Evolutionary conservation across 2,888 invertebrate species (phyloP).

Genomic region (Cantharis rufa): DNA sequence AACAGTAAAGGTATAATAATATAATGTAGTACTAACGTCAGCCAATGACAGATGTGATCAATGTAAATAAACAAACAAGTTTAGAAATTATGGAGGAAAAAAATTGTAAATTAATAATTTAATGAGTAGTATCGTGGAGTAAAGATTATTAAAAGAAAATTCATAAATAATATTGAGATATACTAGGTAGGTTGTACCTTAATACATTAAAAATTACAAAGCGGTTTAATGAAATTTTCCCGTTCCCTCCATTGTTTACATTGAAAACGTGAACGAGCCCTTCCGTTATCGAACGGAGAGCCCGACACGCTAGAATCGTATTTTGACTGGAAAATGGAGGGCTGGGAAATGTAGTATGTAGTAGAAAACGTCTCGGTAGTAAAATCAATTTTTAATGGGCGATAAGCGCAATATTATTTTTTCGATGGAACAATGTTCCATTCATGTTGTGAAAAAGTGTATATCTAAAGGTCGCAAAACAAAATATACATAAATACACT

Average conservation of each 20-base stretch:
- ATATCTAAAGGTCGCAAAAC: background rate
- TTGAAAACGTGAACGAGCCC: conserved; percentile 23
- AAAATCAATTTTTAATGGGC: background rate
- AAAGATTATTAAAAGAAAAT: background rate
- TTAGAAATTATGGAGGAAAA: background rate
- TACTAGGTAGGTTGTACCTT: background rate
- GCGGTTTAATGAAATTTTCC: background rate
- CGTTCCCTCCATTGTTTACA: background rate
- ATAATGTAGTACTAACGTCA: too few species aligned
- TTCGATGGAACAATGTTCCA: background rate
- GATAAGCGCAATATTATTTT: background rate
- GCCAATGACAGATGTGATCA: background rate
- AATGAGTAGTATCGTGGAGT: background rate
- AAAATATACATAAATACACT: background rate
- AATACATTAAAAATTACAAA: background rate
- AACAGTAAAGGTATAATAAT: too few species aligned
- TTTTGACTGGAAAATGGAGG: conserved; percentile 20
- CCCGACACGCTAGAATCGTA: conserved; percentile 18
- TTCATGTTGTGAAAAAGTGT: background rate
- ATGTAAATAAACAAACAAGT: background rate
- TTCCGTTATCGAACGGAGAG: conserved; percentile 20
- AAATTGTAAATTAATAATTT: background rate
- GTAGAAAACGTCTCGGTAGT: background rate
- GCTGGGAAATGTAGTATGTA: background rate
- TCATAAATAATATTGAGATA: background rate